Evolutionary conservation across 1,140 invertebrate species (phyloP), one percentile per base, ranked within the genome.

Genomic region (Ectropis grisescens): DNA sequence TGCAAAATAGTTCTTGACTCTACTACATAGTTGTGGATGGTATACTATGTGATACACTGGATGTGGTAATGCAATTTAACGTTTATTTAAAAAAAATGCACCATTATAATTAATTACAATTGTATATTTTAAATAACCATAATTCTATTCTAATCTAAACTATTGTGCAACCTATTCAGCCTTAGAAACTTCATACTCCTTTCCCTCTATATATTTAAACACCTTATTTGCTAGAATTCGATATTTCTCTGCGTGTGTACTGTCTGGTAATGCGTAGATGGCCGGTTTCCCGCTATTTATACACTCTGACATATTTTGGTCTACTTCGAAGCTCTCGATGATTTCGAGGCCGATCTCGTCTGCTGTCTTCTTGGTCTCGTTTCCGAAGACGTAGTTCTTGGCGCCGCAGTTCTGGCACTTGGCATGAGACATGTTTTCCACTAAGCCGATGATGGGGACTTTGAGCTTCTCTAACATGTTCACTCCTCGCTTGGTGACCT

Each of bases 381-480:
- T 78, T 6, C 87, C 87, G 58, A 89, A 91, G 22, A 92, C 61
- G 25, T 82, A 74, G 32, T 90, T 85, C 29, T 84, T 74, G 5
- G 84, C 71, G 15, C 82, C 83, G 64, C 94, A 96, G 16, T 89
- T 88, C 0, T 87, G 81, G 74, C 94, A 96, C 26, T 84, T 83
- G 2, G 90, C 83, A 38, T 85, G 85, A 1, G 85, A 89, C 94
- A 97, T 97, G 70, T 96, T 97, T 58, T 95, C 89, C 1, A 95
- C 88, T 35, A 95, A 75, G 9, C 94, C 94, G 31, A 92, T 82
- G 24, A 96, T 84, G 1, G 93, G 93, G 31, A 96, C 86, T 33
- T 90, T 83, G 2, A 95, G 67, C 64, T 91, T 94, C 47, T 88
- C 83, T 53, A 92, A 93, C 92, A 95, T 94, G 42, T 87, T 86